Conservation (phyloP, 2,888 invertebrate genomes). For the Helicoverpa assulta region DNA sequence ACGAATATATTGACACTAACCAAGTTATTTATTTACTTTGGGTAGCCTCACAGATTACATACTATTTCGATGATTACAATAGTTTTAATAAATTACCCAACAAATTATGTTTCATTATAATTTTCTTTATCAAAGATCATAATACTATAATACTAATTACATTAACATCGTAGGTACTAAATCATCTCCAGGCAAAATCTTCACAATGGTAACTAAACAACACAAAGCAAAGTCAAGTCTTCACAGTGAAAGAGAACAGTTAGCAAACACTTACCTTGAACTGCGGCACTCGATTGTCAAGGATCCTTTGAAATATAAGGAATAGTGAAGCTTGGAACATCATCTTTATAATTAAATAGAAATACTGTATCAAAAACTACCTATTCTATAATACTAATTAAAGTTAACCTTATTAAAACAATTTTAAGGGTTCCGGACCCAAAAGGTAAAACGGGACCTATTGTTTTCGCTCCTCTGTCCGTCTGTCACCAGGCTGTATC, state of each 20-base stretch:
- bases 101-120: no score
- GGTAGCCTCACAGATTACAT: no score
- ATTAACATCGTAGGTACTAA: neutral
- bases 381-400: neutral
- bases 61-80: no score
- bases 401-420: neutral
- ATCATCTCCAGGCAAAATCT: neutral
- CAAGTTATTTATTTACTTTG: no score
- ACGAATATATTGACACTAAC: neutral
- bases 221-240: neutral
- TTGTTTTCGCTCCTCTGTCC: no score
- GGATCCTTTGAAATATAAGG: conserved; percentile 95
- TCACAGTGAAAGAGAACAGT: conserved; percentile 16
- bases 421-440: no score
- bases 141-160: neutral
- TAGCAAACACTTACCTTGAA: conserved; percentile 89
- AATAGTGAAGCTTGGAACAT: conserved; percentile 96
- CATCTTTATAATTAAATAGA: no score
- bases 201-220: conserved; percentile 11
- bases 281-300: conserved; percentile 90
- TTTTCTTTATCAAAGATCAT: no score
- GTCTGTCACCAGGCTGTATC: no score
- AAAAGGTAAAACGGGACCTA: no score
- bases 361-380: no score
- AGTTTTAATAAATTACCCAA: no score